A percentile compares a stretch with the other conserved stretches of the same genome.
Evolutionary conservation across 2,113 vertebrate species (phyloP).

Genomic region (Atherinomorus stipes): DNA sequence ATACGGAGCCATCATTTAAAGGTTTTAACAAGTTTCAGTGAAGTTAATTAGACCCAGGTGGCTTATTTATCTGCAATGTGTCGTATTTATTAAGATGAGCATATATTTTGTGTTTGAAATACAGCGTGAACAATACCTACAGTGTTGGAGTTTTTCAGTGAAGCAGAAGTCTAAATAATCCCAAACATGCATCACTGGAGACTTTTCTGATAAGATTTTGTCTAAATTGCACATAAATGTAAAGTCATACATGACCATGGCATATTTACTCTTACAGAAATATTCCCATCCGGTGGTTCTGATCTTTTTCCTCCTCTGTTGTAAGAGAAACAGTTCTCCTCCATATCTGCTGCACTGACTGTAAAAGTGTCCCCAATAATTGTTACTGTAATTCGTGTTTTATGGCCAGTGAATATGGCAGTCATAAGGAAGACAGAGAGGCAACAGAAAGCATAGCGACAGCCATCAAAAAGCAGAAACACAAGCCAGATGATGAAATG

Average conservation of each 20-base stretch:
- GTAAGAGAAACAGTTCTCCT: conserved; percentile 1
- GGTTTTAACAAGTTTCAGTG: neutral
- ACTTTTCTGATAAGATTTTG: too few species aligned
- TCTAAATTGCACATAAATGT: too few species aligned
- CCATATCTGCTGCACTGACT: conserved; percentile 12
- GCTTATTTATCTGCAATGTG: neutral
- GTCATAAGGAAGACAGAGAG: conserved; percentile 13
- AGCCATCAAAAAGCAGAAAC: neutral
- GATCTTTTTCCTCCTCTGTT: neutral
- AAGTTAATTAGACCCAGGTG: conserved; percentile 1
- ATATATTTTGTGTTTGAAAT: neutral
- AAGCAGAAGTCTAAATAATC: too few species aligned
- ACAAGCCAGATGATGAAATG: neutral
- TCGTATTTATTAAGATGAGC: neutral
- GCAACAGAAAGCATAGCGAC: conserved; percentile 1
- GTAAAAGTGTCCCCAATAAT: conserved; percentile 9
- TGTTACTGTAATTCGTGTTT: conserved; percentile 18
- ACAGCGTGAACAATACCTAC: neutral
- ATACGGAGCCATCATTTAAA: conserved; percentile 2
- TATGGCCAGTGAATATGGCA: neutral
- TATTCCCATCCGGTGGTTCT: neutral
- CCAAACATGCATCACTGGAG: too few species aligned
- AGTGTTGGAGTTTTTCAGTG: too few species aligned
- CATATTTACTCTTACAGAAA: neutral
- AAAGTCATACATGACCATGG: too few species aligned